Evolutionary conservation across 2,113 vertebrate genomes (phyloP).

Genomic region (Mus musculus): GRCm39 chr2:114621501-114622000

Average conservation of each 20-base stretch:
- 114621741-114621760: neutral
- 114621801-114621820: neutral
- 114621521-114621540: neutral
- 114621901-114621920: neutral
- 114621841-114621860: neutral
- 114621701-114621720: neutral
- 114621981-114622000: neutral
- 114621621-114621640: conserved; percentile 2
- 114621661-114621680: conserved; percentile 25
- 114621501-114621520: neutral
- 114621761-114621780: neutral
- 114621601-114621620: neutral
- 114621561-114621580: neutral
- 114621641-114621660: neutral
- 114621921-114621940: neutral
- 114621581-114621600: neutral
- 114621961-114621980: neutral
- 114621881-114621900: neutral
- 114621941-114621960: neutral
- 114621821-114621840: conserved; percentile 1
- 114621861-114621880: neutral
- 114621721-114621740: neutral
- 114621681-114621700: neutral
- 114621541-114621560: neutral
- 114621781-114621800: neutral